phyloP scores from a whole-genome alignment of 2,888 invertebrate species.

The Lycia hirtaria region DNA sequence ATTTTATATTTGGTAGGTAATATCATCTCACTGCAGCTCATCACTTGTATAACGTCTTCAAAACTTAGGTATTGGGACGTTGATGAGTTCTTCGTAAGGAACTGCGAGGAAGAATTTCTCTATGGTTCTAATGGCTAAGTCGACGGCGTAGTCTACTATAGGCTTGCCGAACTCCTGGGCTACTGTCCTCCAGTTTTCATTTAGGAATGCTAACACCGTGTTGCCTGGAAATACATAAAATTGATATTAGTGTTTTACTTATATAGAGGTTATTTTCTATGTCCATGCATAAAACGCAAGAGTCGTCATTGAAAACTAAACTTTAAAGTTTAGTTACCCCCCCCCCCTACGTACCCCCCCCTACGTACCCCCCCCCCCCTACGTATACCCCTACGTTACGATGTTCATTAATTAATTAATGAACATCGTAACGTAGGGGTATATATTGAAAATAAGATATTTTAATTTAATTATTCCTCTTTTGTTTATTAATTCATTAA shows the following conservation, averaged over 20 bases:
- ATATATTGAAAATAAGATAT: no score
- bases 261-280: background rate
- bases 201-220: constrained; percentile 69
- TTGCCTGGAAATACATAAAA: constrained; percentile 58
- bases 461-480: no score
- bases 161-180: constrained; percentile 79
- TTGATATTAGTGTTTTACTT: background rate
- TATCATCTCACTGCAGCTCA: constrained; percentile 38
- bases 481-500: no score
- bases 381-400: no score
- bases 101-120: constrained; percentile 73
- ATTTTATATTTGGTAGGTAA: constrained; percentile 29
- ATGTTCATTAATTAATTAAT: no score
- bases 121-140: constrained; percentile 67
- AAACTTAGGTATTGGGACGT: constrained; percentile 65
- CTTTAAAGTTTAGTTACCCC: no score
- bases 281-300: background rate
- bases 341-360: no score
- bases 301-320: background rate
- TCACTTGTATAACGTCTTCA: constrained; percentile 22
- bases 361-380: no score
- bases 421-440: no score
- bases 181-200: constrained; percentile 73
- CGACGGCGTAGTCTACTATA: constrained; percentile 75
- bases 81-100: constrained; percentile 71